A percentile compares a stretch with the other conserved stretches of the same genome.
These are phyloP conservation scores for Dromius quadrimaculatus DNA, from an alignment of 2,888 invertebrate species.

Conservation along the genomic window DNA sequence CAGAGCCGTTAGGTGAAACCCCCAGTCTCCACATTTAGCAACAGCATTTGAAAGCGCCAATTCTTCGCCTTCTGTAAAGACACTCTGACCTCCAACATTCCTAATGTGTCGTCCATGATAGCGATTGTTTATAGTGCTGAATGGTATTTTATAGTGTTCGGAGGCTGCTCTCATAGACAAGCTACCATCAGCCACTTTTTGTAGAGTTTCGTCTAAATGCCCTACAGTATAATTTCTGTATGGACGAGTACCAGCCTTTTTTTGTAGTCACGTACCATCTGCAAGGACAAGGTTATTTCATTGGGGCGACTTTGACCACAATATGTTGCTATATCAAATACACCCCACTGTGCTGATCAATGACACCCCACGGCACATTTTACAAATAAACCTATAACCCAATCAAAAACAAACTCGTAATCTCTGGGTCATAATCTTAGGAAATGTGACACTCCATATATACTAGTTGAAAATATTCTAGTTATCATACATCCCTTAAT, in stretches of 20 bases:
- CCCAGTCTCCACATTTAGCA: too few relatives aligned
- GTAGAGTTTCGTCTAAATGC: background rate
- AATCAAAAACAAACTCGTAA: too few relatives aligned
- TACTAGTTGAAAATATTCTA: too few relatives aligned
- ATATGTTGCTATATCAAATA: background rate
- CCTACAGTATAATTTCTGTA: background rate
- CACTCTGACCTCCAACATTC: too few relatives aligned
- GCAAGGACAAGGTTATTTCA: background rate
- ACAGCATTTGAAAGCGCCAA: too few relatives aligned
- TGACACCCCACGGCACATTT: too few relatives aligned
- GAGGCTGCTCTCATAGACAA: background rate
- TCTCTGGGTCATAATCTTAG: too few relatives aligned
- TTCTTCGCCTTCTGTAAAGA: too few relatives aligned
- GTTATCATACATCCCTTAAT: too few relatives aligned
- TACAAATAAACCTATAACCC: too few relatives aligned
- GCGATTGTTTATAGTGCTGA: background rate
- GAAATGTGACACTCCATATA: too few relatives aligned
- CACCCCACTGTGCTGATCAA: background rate
- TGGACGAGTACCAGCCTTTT: background rate
- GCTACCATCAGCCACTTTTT: background rate
- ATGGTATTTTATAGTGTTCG: background rate
- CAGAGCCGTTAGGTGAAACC: too few relatives aligned
- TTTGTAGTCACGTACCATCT: background rate
- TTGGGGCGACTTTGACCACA: background rate
- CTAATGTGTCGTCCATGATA: background rate